Conservation (phyloP, 2,797 vertebrate genomes). For the Discoglossus pictus region DNA sequence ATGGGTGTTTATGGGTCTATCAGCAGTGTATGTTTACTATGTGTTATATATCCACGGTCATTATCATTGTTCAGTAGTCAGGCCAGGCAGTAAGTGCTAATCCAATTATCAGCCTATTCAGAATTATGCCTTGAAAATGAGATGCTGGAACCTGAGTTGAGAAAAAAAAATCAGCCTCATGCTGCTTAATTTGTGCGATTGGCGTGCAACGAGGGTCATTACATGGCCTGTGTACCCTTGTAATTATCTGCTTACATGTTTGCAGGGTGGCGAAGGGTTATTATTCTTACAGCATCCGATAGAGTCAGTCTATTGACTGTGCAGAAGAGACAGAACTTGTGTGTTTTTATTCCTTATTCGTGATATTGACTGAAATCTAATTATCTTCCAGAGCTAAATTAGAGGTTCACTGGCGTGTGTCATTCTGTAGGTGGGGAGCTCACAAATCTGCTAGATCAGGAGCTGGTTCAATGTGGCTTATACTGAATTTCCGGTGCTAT, state of each 20-base stretch:
- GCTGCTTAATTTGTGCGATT: neutral
- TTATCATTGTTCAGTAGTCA: conserved; percentile 9
- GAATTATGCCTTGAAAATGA: conserved; percentile 6
- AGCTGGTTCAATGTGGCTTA: too few relatives aligned
- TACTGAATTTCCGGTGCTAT: too few relatives aligned
- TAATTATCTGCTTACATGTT: conserved; percentile 2
- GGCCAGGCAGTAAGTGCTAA: conserved; percentile 6
- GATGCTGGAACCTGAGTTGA: neutral
- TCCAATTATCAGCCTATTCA: conserved; percentile 11
- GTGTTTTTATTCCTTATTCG: too few relatives aligned
- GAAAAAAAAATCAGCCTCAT: neutral
- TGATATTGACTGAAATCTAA: too few relatives aligned
- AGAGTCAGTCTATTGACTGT: neutral
- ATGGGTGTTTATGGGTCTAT: neutral
- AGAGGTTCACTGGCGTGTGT: too few relatives aligned
- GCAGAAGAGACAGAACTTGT: neutral
- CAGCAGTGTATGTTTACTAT: neutral
- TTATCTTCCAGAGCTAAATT: too few relatives aligned
- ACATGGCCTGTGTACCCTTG: neutral
- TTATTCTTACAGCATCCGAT: neutral
- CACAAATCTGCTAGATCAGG: too few relatives aligned
- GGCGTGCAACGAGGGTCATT: neutral
- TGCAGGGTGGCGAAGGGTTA: neutral
- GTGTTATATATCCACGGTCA: neutral
- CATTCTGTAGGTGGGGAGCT: too few relatives aligned